Evolutionary conservation across 1,140 invertebrate genomes (phyloP).

Genomic region (Choristoneura fumiferana): DNA sequence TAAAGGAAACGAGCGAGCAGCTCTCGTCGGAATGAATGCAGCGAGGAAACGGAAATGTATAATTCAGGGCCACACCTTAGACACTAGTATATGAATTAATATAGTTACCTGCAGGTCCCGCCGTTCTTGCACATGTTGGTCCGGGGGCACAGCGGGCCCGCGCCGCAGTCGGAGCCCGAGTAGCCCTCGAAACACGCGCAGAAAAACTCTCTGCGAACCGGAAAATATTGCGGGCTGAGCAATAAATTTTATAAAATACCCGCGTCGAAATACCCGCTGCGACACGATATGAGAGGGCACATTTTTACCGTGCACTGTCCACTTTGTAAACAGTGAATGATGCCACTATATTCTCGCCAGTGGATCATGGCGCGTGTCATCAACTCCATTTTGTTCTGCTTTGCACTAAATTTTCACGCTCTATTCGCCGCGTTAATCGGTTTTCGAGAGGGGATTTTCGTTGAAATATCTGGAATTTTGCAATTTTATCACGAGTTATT

Average conservation of each 20-base stretch:
- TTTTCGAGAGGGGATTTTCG: conserved; percentile 34
- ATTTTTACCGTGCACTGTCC: conserved; percentile 28
- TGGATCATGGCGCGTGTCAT: conserved; percentile 23
- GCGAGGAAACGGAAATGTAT: conserved; percentile 20
- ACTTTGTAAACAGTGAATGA: conserved; percentile 37
- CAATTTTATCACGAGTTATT: neutral
- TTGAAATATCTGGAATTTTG: conserved; percentile 21
- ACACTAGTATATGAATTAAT: conserved; percentile 8
- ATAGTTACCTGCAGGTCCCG: conserved; percentile 86
- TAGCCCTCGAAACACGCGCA: conserved; percentile 88
- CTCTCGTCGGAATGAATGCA: conserved; percentile 25
- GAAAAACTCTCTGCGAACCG: conserved; percentile 77
- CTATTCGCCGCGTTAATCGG: conserved; percentile 41
- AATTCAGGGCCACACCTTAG: conserved; percentile 4
- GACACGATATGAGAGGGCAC: conserved; percentile 23
- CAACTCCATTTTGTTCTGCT: conserved; percentile 29
- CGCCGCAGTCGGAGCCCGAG: conserved; percentile 84
- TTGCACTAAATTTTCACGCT: conserved; percentile 42
- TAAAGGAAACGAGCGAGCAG: conserved; percentile 28
- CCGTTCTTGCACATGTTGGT: conserved; percentile 86
- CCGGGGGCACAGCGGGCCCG: conserved; percentile 85
- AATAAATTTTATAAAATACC: conserved; percentile 35
- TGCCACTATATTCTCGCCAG: conserved; percentile 26
- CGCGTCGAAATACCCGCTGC: conserved; percentile 17
- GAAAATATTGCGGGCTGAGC: conserved; percentile 36